Evolutionary conservation across 2,797 vertebrate species (phyloP).

Genomic region (Thaleichthys pacificus): DNA sequence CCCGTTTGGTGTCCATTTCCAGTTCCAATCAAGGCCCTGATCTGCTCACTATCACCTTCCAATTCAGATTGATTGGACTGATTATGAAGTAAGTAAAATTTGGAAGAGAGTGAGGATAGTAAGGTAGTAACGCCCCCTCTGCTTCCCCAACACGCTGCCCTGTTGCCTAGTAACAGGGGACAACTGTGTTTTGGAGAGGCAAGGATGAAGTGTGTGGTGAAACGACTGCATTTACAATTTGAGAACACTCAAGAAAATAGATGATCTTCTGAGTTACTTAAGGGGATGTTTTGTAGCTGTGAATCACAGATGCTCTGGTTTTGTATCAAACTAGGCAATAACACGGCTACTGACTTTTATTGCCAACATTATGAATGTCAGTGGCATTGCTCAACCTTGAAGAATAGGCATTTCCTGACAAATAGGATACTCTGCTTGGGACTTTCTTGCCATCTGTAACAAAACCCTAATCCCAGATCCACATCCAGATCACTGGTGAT

Average conservation of each 20-base stretch:
- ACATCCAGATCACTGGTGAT: constrained; percentile 23
- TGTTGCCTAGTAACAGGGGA: constrained; percentile 26
- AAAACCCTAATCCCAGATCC: not conserved
- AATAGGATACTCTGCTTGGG: constrained; percentile 1
- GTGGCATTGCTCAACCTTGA: constrained; percentile 4
- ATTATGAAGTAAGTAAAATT: constrained; percentile 17
- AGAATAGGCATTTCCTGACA: too few relatives aligned
- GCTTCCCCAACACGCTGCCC: not conserved
- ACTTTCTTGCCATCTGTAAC: not conserved
- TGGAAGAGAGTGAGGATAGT: constrained; percentile 28
- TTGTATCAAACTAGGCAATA: not conserved
- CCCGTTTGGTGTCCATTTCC: not conserved
- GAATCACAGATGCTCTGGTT: not conserved
- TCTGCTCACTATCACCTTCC: constrained; percentile 15
- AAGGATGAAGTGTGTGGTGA: not conserved
- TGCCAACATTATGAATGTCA: not conserved
- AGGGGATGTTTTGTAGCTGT: not conserved
- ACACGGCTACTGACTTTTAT: not conserved
- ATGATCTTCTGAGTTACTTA: not conserved
- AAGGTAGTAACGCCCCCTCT: constrained; percentile 16
- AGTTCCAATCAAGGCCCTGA: constrained; percentile 13
- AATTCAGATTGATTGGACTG: constrained; percentile 24
- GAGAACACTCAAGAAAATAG: not conserved
- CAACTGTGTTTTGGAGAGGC: not conserved
- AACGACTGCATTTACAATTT: not conserved